Evolutionary conservation across 2,113 vertebrate species (phyloP), one percentile per base, ranked within the genome.

Genomic region (Cariama cristata): DNA sequence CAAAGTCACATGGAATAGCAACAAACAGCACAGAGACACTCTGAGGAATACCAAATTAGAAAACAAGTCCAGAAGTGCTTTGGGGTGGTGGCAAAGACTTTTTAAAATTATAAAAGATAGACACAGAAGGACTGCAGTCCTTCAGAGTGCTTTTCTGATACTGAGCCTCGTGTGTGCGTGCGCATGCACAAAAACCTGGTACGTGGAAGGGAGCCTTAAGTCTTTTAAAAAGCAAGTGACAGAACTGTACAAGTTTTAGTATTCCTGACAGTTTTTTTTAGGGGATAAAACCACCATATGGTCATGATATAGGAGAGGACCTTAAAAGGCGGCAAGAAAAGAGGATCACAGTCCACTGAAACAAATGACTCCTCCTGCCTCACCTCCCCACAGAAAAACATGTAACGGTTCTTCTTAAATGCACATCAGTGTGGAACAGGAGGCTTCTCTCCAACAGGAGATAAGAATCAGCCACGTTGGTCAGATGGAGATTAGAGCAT

Each of bases 1-100:
- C 35, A 21, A 74, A 95, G 73, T 91, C 95, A 97, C 79, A 49
- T 59, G 85, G 66, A 92, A 85, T 7, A 92, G 85, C 49, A 88
- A 53, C 53, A 73, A 93, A 89, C 4, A 9, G 69, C 90, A 79
- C 32, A 94, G 60, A 86, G 40, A 75, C 35, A 79, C 56, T 28
- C 87, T n/a, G 49, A 79, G 63, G 87, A 95, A 88, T 7, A 76
- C 35, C 71, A 40, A 72, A 79, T 44, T 33, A 38, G 33, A 89
- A 90, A 94, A 73, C 58, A 68, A 87, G 42, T 12, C 44, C 56
- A 64, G 14, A 82, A 95, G 24, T 27, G 23, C 84, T 89, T 47
- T 23, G 3, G 40, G 40, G 7, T 85, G 58, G 58, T 85, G 50
- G 50, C 52, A 88, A 80, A 83, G 18, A 22, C 4, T 64, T 53